Conservation (phyloP, 2,113 vertebrate species). For the Cebidichthys violaceus region DNA sequence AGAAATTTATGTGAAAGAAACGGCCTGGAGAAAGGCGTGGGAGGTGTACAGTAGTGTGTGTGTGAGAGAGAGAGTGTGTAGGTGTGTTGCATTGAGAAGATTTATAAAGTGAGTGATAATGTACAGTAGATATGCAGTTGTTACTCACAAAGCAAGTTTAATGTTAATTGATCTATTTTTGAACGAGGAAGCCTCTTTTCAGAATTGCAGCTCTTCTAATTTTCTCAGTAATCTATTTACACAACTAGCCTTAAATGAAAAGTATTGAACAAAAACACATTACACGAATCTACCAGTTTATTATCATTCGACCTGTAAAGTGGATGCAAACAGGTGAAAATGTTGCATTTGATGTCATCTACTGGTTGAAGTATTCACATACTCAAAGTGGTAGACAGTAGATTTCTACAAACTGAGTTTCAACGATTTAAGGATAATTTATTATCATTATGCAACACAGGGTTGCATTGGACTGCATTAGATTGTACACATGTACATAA, state of each 20-base stretch:
- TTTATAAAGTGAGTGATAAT: no score
- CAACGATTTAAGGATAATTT: neutral
- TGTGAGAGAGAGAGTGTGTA: no score
- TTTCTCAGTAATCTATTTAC: neutral
- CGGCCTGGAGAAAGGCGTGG: neutral
- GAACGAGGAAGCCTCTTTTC: neutral
- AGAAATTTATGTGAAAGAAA: neutral
- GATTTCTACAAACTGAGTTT: neutral
- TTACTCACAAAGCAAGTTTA: neutral
- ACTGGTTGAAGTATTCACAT: conserved; percentile 3
- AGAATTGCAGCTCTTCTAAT: neutral
- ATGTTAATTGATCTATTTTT: neutral
- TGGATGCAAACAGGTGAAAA: neutral
- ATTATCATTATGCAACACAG: neutral
- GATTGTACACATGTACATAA: neutral
- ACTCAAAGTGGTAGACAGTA: conserved; percentile 5
- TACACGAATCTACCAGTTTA: neutral
- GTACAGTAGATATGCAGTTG: neutral
- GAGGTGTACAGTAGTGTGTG: conserved; percentile 14
- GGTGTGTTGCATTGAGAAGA: neutral
- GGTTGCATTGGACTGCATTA: neutral
- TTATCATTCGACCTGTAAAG: neutral
- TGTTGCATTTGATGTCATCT: conserved; percentile 11
- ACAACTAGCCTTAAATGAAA: no score
- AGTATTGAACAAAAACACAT: no score